Evolutionary conservation across 1,140 invertebrate genomes (phyloP).

Genomic region (Dufourea novaeangliae): DNA sequence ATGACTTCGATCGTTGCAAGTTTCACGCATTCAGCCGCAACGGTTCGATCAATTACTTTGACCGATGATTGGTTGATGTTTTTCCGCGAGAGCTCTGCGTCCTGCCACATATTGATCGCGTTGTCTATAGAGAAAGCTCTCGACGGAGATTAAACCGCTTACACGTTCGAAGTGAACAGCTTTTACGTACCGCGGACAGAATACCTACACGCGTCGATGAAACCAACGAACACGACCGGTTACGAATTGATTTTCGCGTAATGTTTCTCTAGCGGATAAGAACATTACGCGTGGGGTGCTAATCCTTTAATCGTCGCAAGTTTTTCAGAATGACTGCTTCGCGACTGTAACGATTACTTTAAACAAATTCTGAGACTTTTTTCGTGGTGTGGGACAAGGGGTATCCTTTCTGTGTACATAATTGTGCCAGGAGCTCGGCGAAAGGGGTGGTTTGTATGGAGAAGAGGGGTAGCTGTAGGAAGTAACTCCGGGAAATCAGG

Average conservation of each 20-base stretch:
- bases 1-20: no score
- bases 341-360: slow-evolving; percentile 58
- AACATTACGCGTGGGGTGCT: no score
- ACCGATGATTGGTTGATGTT: neutral
- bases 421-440: slow-evolving; percentile 7
- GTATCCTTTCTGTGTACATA: slow-evolving; percentile 47
- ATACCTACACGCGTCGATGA: neutral
- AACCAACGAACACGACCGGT: neutral
- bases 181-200: neutral
- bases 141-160: slow-evolving; percentile 6
- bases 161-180: neutral
- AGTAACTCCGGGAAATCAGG: slow-evolving; percentile 72
- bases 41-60: neutral
- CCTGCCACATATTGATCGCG: no score
- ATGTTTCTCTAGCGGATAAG: no score
- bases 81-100: neutral
- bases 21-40: no score
- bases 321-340: slow-evolving; percentile 6
- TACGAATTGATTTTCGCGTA: no score
- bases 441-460: neutral
- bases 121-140: neutral
- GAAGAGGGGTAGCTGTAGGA: slow-evolving; percentile 27
- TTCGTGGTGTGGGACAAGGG: slow-evolving; percentile 14
- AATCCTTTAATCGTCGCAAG: neutral
- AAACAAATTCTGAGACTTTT: slow-evolving; percentile 59